Conservation (phyloP, 2,888 invertebrate species). For the Empis livida region DNA sequence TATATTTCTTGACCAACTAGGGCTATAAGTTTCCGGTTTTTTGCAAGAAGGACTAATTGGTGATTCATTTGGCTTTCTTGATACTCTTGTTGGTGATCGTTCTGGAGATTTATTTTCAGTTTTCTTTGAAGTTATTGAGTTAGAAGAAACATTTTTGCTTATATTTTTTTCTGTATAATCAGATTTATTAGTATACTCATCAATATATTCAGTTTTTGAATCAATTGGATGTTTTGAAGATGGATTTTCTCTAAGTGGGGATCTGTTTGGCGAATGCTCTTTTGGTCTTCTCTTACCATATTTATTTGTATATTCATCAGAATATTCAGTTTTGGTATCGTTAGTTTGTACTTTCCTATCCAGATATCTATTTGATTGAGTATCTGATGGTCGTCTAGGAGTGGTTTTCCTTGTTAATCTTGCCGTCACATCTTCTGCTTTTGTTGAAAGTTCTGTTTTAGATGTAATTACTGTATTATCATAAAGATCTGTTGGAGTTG, state of each 20-base stretch:
- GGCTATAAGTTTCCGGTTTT: neutral
- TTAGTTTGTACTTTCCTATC: neutral
- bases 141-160: slow-evolving; percentile 8
- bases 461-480: slow-evolving; percentile 20
- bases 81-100: slow-evolving; percentile 9
- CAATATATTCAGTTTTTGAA: slow-evolving; percentile 7
- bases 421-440: neutral
- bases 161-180: slow-evolving; percentile 6
- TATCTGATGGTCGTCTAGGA: slow-evolving; percentile 15
- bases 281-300: neutral
- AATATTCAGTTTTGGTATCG: neutral
- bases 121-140: slow-evolving; percentile 6
- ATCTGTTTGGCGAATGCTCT: neutral
- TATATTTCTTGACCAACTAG: neutral
- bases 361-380: neutral
- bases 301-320: neutral
- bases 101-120: slow-evolving; percentile 7
- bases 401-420: slow-evolving; percentile 21
- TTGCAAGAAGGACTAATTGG: slow-evolving; percentile 3
- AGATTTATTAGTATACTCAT: slow-evolving; percentile 2
- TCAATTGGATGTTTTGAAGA: slow-evolving; percentile 3
- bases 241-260: neutral
- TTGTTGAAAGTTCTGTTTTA: slow-evolving; percentile 4
- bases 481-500: slow-evolving; percentile 11
- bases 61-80: slow-evolving; percentile 7